Evolutionary conservation across 2,797 vertebrate species (phyloP), one percentile per base, ranked within the genome.

Genomic region (Apogon hyalosoma): DNA sequence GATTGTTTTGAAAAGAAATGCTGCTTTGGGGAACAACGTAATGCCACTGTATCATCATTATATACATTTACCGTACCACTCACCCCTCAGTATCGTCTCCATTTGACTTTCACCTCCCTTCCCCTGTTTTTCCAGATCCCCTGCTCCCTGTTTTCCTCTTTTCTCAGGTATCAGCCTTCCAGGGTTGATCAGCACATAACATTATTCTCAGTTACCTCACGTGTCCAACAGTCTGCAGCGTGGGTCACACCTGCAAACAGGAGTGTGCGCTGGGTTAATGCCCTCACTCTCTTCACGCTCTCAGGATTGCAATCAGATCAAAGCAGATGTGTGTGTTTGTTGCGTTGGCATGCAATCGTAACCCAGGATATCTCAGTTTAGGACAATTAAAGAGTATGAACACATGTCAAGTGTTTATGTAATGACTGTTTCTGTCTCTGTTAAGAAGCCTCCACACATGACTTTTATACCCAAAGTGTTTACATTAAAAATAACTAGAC

Each of bases 151-250:
- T 47, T 45, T 15, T 49, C 14, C 14, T 28, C 47, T 57, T 24
- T 66, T 48, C 48, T 73, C 33, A 21, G 41, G 19, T 19, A 19
- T 45, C 63, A 47, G 73, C 55, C 55, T 75, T 75, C 33, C 41
- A 46, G n/a, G 24, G 60, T 61, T 53, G 45, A 81, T 66, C 14
- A 55, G 16, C 39, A 67, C 57, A 65, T 19, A 19, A 15, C 15
- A 21, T 16, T 14, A 58, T 43, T 45, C 54, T 70, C 54, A 40
- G 54, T 71, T 73, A 49, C 47, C 61, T 69, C 63, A 55, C 4
- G 14, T 47, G 36, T 63, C 46, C 79, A 84, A 49, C 73, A 85
- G 75, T 62, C 63, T n/a, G 4, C 11, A 38, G 45, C 53, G 36
- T 33, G 49, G 60, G 61, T 61, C 59, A 46, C 70, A 55, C 52